Percentiles rank a stretch among this genome's conserved stretches.
These are phyloP conservation scores for Eubasilissa regina DNA, from an alignment of 1,140 invertebrate species.

Conservation along the genomic window DNA sequence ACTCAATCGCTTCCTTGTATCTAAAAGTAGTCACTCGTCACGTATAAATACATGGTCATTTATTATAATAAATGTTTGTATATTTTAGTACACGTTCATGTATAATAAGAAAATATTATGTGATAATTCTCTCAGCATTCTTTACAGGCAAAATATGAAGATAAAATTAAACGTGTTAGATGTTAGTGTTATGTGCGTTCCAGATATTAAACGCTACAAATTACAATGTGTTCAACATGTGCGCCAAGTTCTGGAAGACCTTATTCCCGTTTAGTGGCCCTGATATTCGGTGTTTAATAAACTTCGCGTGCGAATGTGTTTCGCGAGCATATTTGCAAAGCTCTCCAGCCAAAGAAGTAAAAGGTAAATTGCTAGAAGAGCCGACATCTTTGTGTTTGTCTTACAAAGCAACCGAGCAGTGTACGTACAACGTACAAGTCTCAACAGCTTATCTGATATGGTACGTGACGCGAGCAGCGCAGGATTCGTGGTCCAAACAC, in stretches of 20 bases:
- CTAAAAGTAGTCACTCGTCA: no score
- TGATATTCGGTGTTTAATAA: not conserved
- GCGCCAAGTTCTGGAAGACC: not conserved
- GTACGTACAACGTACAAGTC: not conserved
- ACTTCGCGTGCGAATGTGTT: not conserved
- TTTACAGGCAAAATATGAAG: no score
- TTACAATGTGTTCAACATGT: not conserved
- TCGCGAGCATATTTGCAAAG: slow-evolving; percentile 5
- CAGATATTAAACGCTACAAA: not conserved
- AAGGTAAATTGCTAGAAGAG: not conserved
- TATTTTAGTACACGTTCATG: no score
- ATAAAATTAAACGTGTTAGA: no score
- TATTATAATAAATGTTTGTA: no score
- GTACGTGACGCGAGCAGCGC: no score
- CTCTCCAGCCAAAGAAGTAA: not conserved
- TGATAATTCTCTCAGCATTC: no score
- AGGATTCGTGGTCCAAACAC: no score
- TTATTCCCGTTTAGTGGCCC: not conserved
- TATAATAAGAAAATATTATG: no score
- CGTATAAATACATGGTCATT: no score
- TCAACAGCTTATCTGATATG: no score
- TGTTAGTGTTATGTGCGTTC: not conserved
- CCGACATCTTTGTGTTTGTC: not conserved
- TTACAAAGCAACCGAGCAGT: not conserved
- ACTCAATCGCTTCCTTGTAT: no score